phyloP scores from a whole-genome alignment of 2,797 vertebrate species.

The Monodelphis domestica region DNA sequence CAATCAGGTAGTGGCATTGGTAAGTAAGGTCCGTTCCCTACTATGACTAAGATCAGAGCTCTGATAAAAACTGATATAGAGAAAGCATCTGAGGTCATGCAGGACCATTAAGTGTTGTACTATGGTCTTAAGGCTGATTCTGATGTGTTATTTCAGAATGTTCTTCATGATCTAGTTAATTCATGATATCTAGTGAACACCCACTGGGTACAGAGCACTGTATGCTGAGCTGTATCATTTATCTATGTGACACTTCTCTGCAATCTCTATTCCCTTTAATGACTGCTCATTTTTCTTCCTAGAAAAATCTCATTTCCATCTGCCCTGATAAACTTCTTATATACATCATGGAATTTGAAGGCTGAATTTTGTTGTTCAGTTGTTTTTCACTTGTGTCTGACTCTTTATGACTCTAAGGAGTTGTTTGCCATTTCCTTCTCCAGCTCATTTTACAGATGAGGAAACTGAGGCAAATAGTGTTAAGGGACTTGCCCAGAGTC shows the following conservation, averaged over 20 bases:
- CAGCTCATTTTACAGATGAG: neutral
- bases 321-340: neutral
- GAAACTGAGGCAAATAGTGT: neutral
- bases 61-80: neutral
- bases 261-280: neutral
- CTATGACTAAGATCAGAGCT: neutral
- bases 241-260: neutral
- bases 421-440: neutral
- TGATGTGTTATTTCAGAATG: neutral
- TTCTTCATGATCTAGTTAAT: neutral
- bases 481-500: too few relatives aligned
- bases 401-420: neutral
- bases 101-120: neutral
- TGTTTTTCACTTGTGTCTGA: neutral
- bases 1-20: neutral
- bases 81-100: neutral
- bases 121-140: neutral
- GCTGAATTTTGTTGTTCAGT: neutral
- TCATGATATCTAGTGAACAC: neutral
- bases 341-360: neutral
- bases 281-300: conserved; percentile 8
- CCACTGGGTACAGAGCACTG: neutral
- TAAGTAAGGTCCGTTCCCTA: neutral
- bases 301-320: neutral
- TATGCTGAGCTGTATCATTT: neutral